These are phyloP conservation scores for Oxyscelio sp. DNA, from an alignment of 2,888 invertebrate genomes.

Conservation along the genomic window DNA sequence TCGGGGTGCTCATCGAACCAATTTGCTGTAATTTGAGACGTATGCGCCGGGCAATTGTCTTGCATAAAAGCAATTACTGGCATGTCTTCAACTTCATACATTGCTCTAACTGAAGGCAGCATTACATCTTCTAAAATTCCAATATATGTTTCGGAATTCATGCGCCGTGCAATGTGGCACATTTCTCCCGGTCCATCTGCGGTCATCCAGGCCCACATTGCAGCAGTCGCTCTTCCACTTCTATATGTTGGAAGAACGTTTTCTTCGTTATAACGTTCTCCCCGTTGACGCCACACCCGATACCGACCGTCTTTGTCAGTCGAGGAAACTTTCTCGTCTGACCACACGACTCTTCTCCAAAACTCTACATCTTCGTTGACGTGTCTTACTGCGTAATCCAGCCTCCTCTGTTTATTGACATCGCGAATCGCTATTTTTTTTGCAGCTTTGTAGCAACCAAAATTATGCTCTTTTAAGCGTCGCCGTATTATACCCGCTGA, in stretches of 20 bases:
- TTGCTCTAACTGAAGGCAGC: slow-evolving; percentile 4
- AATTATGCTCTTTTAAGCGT: slow-evolving; percentile 8
- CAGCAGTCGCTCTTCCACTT: slow-evolving; percentile 14
- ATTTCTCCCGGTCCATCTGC: slow-evolving; percentile 20
- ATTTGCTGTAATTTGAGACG: too few species aligned
- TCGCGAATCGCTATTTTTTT: neutral
- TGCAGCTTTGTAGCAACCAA: slow-evolving; percentile 2
- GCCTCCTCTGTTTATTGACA: neutral
- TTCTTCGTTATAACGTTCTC: neutral
- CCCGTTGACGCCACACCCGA: neutral
- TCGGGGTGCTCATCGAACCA: too few species aligned
- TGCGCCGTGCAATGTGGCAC: neutral
- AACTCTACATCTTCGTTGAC: neutral
- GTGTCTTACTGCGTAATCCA: neutral
- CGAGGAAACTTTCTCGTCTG: slow-evolving; percentile 9
- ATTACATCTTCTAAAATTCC: neutral
- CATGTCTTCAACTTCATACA: slow-evolving; percentile 17
- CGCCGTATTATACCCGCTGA: neutral
- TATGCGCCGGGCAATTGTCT: too few species aligned
- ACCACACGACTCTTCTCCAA: slow-evolving; percentile 3
- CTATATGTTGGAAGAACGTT: neutral
- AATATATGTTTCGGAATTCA: slow-evolving; percentile 17
- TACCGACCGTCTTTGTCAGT: slow-evolving; percentile 13
- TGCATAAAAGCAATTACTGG: too few species aligned
- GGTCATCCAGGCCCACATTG: slow-evolving; percentile 65